These are phyloP conservation scores for Enteromius radiatus DNA, from an alignment of 2,797 vertebrate species.

Conservation along the genomic window DNA sequence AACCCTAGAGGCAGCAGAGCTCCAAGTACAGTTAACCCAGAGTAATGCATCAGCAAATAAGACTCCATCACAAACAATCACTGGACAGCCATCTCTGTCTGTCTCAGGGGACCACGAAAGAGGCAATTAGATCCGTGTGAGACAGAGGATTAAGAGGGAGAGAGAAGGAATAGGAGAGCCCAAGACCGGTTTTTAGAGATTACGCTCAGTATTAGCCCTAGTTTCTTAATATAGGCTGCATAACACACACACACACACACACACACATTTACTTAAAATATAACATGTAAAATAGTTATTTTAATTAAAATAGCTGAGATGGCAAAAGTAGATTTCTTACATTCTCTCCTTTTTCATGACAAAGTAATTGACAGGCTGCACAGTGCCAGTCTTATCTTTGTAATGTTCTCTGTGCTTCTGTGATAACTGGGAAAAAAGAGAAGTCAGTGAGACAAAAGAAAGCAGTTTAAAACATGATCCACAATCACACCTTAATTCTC, in stretches of 20 bases:
- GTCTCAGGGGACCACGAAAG: conserved; percentile 16
- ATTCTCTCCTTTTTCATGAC: conserved; percentile 51
- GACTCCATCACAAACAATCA: conserved; percentile 42
- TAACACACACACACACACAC: too few relatives aligned
- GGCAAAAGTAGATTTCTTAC: conserved; percentile 31
- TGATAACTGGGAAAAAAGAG: conserved; percentile 61
- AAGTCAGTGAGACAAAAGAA: neutral
- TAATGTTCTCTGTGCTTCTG: conserved; percentile 74
- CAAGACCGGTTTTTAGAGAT: neutral
- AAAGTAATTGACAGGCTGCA: conserved; percentile 68
- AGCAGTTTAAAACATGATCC: neutral
- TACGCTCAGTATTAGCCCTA: neutral
- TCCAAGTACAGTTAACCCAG: conserved; percentile 25
- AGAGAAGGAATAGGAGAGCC: neutral
- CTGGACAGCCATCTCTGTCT: conserved; percentile 22
- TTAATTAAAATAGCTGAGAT: neutral
- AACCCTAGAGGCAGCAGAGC: conserved; percentile 21
- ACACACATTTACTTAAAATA: neutral
- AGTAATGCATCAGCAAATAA: conserved; percentile 50
- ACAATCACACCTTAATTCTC: neutral
- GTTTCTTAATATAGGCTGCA: neutral
- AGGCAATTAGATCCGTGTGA: conserved; percentile 30
- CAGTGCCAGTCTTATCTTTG: conserved; percentile 68
- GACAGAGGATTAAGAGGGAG: neutral
- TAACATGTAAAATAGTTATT: neutral